A percentile compares a stretch with the other conserved stretches of the same genome.
phyloP scores from a whole-genome alignment of 2,888 invertebrate genomes.

The Mythimna loreyi region DNA sequence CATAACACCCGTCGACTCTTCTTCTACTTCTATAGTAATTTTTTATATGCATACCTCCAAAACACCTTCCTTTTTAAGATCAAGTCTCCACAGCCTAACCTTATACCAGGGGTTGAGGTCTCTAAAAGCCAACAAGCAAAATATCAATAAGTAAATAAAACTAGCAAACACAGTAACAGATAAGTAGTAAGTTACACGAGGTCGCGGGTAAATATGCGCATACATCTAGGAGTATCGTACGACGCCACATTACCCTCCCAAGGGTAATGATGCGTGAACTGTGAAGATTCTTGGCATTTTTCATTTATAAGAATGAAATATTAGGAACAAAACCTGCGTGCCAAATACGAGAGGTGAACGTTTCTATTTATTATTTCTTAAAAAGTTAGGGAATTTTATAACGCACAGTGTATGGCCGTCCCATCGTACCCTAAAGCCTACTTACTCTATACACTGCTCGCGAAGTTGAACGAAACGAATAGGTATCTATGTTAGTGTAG shows the following conservation, averaged over 20 bases:
- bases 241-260: constrained; percentile 67
- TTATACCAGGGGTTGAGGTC: background rate
- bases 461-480: too few species aligned
- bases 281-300: constrained; percentile 54
- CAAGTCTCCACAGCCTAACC: background rate
- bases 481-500: too few species aligned
- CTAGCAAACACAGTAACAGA: constrained; percentile 22
- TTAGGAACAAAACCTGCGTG: constrained; percentile 2
- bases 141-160: constrained; percentile 3
- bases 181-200: constrained; percentile 43
- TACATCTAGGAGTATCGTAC: constrained; percentile 63
- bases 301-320: constrained; percentile 18
- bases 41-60: too few species aligned
- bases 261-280: constrained; percentile 73
- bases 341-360: too few species aligned
- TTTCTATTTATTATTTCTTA: too few species aligned
- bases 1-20: too few species aligned
- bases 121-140: constrained; percentile 28
- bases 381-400: too few species aligned
- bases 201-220: constrained; percentile 68
- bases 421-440: too few species aligned
- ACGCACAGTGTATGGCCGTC: too few species aligned
- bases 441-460: too few species aligned
- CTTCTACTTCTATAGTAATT: too few species aligned
- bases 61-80: background rate